Evolutionary conservation across 2,797 vertebrate genomes (phyloP).

Genomic region (Tadarida brasiliensis): DNA sequence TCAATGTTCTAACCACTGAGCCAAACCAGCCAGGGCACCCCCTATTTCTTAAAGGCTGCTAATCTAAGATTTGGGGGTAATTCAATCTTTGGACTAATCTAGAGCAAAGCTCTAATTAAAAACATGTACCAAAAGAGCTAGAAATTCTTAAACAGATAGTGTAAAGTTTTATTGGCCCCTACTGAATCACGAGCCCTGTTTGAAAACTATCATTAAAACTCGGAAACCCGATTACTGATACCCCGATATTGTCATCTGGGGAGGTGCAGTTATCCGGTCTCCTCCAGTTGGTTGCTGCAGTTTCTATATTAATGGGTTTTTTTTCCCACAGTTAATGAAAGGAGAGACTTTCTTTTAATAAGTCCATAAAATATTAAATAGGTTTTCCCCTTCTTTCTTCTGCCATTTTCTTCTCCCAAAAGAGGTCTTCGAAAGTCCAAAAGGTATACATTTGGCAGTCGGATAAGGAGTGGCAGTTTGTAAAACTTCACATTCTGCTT

Average conservation of each 20-base stretch:
- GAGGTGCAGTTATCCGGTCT: conserved; percentile 80
- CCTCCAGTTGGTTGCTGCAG: conserved; percentile 72
- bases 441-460: conserved; percentile 77
- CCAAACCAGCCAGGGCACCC: not conserved
- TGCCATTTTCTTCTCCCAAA: conserved; percentile 68
- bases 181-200: conserved; percentile 86
- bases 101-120: conserved; percentile 87
- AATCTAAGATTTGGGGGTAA: conserved; percentile 22
- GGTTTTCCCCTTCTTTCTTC: conserved; percentile 74
- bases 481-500: conserved; percentile 50
- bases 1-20: not conserved
- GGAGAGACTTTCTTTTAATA: conserved; percentile 81
- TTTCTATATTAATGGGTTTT: conserved; percentile 86
- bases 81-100: conserved; percentile 78
- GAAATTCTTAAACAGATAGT: conserved; percentile 86
- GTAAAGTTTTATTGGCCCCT: conserved; percentile 88
- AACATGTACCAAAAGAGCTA: conserved; percentile 82
- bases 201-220: conserved; percentile 88
- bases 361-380: conserved; percentile 88
- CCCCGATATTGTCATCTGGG: conserved; percentile 85
- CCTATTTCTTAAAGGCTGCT: not conserved
- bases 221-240: conserved; percentile 86
- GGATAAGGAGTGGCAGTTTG: conserved; percentile 69
- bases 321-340: conserved; percentile 86
- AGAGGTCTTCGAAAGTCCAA: conserved; percentile 69